These are phyloP conservation scores for Coptotermes formosanus DNA, from an alignment of 1,140 invertebrate genomes.

Conservation along the genomic window DNA sequence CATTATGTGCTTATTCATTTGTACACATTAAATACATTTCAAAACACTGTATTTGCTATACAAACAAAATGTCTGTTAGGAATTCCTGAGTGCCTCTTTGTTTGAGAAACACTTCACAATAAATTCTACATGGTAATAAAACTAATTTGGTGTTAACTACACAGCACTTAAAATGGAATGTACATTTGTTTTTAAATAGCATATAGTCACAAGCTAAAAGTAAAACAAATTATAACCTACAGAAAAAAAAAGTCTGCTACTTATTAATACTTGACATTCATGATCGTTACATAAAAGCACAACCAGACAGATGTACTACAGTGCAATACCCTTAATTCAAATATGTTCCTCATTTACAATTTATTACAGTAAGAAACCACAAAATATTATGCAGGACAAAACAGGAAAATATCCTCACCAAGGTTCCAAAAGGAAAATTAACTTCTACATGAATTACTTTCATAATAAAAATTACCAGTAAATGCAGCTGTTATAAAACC, in stretches of 20 bases:
- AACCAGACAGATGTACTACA: background rate
- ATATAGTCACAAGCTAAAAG: background rate
- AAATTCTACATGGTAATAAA: background rate
- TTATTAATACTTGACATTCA: background rate
- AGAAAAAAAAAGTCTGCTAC: background rate
- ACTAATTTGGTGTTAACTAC: background rate
- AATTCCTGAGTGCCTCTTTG: background rate
- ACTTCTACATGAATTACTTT: background rate
- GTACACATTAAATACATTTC: background rate
- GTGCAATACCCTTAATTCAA: background rate
- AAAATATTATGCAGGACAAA: background rate
- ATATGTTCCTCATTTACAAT: background rate
- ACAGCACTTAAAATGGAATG: background rate
- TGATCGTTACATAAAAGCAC: background rate
- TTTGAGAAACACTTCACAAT: slow-evolving; percentile 4
- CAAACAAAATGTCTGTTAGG: background rate
- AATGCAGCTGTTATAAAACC: background rate
- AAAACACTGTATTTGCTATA: background rate
- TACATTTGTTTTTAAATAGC: background rate
- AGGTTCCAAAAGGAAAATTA: background rate
- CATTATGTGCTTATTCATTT: background rate
- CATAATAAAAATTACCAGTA: background rate
- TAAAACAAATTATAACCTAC: background rate
- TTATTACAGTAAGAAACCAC: background rate
- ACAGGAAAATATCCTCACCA: background rate